Evolutionary conservation across 2,797 vertebrate species (phyloP).

Genomic region (Ceyx erithaca): DNA sequence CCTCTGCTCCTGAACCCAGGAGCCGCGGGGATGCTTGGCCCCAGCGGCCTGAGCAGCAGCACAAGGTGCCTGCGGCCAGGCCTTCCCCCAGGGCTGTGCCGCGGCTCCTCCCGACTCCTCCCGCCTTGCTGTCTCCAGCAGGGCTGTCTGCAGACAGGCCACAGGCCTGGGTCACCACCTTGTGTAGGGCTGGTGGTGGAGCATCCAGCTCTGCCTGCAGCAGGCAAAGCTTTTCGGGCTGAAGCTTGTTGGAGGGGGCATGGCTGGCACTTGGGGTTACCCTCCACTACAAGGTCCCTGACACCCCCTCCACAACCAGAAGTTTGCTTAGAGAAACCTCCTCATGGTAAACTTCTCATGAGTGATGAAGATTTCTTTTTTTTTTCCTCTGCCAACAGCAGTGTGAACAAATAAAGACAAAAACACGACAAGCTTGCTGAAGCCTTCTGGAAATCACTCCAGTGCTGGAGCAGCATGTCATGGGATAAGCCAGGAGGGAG

Average conservation of each 20-base stretch:
- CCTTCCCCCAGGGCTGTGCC: fast-evolving
- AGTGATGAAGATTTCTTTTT: background rate
- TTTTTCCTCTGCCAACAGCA: background rate
- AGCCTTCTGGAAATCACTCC: background rate
- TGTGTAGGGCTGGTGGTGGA: fast-evolving
- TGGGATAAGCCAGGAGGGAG: background rate
- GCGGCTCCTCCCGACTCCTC: background rate
- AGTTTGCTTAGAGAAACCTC: background rate
- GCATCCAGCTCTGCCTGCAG: fast-evolving
- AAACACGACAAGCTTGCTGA: background rate
- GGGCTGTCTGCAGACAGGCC: background rate
- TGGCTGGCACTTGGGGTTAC: background rate
- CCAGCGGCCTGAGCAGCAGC: fast-evolving
- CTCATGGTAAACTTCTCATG: background rate
- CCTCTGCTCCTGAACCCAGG: background rate
- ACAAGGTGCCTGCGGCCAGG: fast-evolving
- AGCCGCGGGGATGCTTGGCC: background rate
- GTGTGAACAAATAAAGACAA: background rate
- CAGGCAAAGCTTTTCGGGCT: background rate
- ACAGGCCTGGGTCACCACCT: fast-evolving
- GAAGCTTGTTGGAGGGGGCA: background rate
- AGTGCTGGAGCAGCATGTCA: fast-evolving
- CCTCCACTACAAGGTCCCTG: background rate
- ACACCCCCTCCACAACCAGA: background rate
- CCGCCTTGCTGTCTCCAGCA: too few relatives aligned